A percentile compares a stretch with the other conserved stretches of the same genome.
Conservation (phyloP, 2,888 invertebrate genomes). For the Caenorhabditis panamensis region DNA sequence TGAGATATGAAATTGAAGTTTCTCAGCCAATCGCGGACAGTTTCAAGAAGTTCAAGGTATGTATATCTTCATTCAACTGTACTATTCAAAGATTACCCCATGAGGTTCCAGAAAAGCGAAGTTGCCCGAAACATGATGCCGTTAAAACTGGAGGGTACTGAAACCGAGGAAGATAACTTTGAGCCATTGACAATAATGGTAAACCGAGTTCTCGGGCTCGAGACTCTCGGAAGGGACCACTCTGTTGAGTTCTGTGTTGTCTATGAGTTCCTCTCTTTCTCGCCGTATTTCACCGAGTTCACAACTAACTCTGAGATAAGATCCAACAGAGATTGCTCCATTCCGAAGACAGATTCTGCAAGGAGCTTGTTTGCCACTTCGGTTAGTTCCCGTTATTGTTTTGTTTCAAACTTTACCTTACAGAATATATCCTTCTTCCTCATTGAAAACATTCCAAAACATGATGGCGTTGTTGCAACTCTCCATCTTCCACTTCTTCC, state of each 20-base stretch:
- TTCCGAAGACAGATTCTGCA: conserved; percentile 52
- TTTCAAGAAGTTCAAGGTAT: conserved; percentile 51
- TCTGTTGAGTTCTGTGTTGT: conserved; percentile 59
- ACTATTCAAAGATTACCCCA: background rate
- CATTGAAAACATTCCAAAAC: conserved; percentile 56
- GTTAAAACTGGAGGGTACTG: conserved; percentile 15
- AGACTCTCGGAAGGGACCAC: conserved; percentile 24
- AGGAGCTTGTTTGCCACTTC: conserved; percentile 22
- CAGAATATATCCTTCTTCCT: conserved; percentile 72
- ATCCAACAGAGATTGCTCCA: conserved; percentile 42
- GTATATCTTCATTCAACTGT: background rate
- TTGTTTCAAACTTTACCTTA: conserved; percentile 8
- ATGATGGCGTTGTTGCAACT: conserved; percentile 63
- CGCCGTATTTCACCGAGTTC: conserved; percentile 70
- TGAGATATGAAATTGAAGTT: conserved; percentile 54
- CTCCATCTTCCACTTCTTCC: conserved; percentile 69
- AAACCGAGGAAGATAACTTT: conserved; percentile 23
- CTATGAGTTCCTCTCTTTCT: conserved; percentile 69
- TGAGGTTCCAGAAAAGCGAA: conserved; percentile 43
- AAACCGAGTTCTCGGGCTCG: conserved; percentile 43
- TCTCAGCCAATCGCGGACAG: conserved; percentile 43
- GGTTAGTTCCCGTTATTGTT: conserved; percentile 8
- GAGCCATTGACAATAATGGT: conserved; percentile 54
- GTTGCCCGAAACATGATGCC: conserved; percentile 48
- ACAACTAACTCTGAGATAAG: conserved; percentile 41